Evolutionary conservation across 2,113 vertebrate genomes (phyloP).

Genomic region (Piliocolobus tephrosceles): DNA sequence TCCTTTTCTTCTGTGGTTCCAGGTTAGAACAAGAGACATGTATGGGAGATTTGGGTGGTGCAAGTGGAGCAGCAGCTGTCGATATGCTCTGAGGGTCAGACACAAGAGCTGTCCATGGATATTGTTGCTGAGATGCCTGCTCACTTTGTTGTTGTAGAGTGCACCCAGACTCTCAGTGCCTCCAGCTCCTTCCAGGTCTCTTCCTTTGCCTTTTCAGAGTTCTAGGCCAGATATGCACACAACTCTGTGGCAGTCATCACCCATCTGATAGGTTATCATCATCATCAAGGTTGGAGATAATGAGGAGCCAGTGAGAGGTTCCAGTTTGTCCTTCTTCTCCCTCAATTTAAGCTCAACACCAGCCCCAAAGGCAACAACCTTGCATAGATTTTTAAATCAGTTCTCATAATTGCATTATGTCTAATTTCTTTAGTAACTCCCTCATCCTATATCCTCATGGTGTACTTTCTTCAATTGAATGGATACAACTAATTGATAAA

Average conservation of each 20-base stretch:
- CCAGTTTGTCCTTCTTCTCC: background rate
- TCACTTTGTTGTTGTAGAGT: background rate
- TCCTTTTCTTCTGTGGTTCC: background rate
- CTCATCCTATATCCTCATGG: background rate
- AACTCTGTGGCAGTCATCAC: background rate
- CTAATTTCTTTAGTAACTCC: background rate
- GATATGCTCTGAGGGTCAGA: background rate
- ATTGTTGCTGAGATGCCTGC: background rate
- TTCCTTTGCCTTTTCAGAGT: background rate
- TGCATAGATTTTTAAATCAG: background rate
- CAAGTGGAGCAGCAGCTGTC: background rate
- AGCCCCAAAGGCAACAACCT: background rate
- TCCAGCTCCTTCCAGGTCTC: background rate
- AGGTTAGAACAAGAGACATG: background rate
- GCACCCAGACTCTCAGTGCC: background rate
- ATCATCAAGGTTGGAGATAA: background rate
- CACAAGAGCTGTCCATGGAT: rapidly evolving
- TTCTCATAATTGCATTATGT: background rate
- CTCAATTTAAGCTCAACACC: background rate
- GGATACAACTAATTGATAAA: background rate
- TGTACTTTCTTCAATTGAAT: background rate
- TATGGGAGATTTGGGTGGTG: background rate
- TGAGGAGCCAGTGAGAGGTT: too few relatives aligned
- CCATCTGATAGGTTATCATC: too few relatives aligned
- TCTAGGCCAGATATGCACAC: background rate